Evolutionary conservation across 2,113 vertebrate genomes (phyloP).

Genomic region (Odocoileus virginianus): DNA sequence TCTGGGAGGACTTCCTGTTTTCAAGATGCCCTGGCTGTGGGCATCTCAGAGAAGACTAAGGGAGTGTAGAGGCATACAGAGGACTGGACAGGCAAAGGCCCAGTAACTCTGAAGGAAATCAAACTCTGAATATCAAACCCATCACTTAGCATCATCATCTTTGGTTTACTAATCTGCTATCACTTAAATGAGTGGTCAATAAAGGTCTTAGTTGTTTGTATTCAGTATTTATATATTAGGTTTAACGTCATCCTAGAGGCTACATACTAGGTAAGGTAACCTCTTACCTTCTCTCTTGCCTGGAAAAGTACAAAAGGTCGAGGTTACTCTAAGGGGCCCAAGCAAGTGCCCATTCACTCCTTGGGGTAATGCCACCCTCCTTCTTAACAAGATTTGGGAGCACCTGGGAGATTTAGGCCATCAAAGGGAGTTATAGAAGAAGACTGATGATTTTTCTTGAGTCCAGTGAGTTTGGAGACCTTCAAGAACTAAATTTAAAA

Average conservation of each 20-base stretch:
- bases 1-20: background rate
- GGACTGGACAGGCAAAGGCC: background rate
- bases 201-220: background rate
- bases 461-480: background rate
- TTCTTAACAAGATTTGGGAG: background rate
- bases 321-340: background rate
- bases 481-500: slow-evolving; percentile 26
- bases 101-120: background rate
- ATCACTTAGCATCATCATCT: background rate
- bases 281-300: background rate
- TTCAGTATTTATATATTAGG: background rate
- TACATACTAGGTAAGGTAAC: background rate
- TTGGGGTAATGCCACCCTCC: background rate
- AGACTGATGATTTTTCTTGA: background rate
- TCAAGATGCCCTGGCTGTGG: background rate
- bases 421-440: background rate
- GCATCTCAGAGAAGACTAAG: background rate
- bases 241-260: background rate
- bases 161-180: background rate
- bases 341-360: background rate
- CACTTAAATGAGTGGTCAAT: background rate
- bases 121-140: background rate
- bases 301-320: background rate
- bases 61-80: background rate
- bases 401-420: background rate